These are phyloP conservation scores for Aphelinus certus DNA, from an alignment of 1,140 invertebrate species.

Conservation along the genomic window DNA sequence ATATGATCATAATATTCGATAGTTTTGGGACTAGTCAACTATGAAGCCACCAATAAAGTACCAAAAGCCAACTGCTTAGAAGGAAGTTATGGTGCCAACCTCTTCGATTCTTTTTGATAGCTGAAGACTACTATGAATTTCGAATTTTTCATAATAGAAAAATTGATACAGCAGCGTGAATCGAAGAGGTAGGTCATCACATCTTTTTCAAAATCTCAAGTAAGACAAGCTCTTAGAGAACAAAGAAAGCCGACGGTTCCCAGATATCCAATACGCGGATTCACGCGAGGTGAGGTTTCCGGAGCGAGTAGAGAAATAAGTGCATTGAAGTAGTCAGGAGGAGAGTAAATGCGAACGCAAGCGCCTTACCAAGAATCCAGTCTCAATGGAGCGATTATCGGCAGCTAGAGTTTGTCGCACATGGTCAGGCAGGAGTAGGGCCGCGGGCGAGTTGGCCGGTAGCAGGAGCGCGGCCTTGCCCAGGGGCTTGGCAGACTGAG, in stretches of 20 bases:
- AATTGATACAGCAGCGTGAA: background rate
- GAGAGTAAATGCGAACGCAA: slow-evolving; percentile 25
- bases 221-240: background rate
- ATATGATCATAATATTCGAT: background rate
- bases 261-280: slow-evolving; percentile 8
- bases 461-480: slow-evolving; percentile 55
- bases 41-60: slow-evolving; percentile 31
- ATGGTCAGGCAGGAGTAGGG: slow-evolving; percentile 46
- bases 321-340: background rate
- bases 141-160: no score
- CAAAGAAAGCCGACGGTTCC: background rate
- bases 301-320: slow-evolving; percentile 34
- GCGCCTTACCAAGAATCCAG: slow-evolving; percentile 53
- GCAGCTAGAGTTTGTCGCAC: slow-evolving; percentile 47
- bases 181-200: slow-evolving; percentile 3
- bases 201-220: background rate
- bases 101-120: background rate
- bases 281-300: slow-evolving; percentile 44
- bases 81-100: slow-evolving; percentile 13
- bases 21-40: slow-evolving; percentile 14
- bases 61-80: slow-evolving; percentile 19
- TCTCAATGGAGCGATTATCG: slow-evolving; percentile 47
- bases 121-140: no score
- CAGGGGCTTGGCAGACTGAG: slow-evolving; percentile 49
- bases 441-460: slow-evolving; percentile 50